Percentiles rank a stretch among this genome's conserved stretches.
These are phyloP conservation scores for Palythoa grandiflora DNA, from an alignment of 92 coral and sea anemone genomes.

Conservation along the genomic window DNA sequence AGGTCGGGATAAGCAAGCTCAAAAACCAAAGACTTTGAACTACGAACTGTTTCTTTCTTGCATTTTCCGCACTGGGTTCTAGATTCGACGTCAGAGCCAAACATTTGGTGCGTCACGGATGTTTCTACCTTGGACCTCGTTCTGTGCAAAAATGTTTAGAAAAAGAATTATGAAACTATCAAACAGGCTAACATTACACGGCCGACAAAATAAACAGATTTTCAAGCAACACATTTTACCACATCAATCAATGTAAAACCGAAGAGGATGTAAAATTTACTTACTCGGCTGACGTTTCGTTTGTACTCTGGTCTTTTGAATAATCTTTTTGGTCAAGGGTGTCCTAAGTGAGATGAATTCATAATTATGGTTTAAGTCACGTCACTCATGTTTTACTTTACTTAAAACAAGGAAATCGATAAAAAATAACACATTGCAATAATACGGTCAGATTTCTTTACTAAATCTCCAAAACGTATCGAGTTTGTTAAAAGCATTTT, in stretches of 20 bases:
- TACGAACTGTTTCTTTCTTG: constrained; percentile 80
- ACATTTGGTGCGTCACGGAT: constrained; percentile 80
- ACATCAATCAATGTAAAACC: neutral
- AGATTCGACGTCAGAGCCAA: constrained; percentile 90
- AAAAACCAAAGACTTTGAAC: constrained; percentile 76
- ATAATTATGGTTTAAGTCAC: neutral
- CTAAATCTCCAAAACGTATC: too few species aligned
- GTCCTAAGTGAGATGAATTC: neutral
- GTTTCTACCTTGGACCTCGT: constrained; percentile 59
- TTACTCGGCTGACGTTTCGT: constrained; percentile 16
- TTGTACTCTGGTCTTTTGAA: neutral
- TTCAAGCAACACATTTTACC: neutral
- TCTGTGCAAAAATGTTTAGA: constrained; percentile 44
- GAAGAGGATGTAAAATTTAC: neutral
- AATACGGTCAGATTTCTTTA: too few species aligned
- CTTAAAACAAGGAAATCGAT: too few species aligned
- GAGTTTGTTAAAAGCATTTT: too few species aligned
- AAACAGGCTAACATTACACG: neutral
- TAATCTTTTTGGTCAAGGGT: constrained; percentile 12
- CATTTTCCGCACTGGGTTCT: constrained; percentile 89
- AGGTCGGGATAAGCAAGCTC: constrained; percentile 88
- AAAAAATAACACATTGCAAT: too few species aligned
- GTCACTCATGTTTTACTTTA: too few species aligned
- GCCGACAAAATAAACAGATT: neutral
- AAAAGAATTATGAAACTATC: neutral